Evolutionary conservation across 2,888 invertebrate genomes (phyloP).

Genomic region (Eucera pruinosa): DNA sequence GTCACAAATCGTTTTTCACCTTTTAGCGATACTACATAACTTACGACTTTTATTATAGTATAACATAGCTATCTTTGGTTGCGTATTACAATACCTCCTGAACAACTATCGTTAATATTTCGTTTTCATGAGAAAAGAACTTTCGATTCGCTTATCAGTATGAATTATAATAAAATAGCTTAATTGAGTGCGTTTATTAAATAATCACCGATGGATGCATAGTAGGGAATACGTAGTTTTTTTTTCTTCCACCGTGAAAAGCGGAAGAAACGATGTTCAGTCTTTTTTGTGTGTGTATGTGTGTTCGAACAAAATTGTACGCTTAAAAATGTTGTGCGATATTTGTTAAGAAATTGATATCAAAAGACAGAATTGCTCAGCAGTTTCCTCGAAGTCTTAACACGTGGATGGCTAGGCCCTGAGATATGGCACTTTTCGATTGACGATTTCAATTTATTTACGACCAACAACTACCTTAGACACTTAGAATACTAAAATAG

Average conservation of each 20-base stretch:
- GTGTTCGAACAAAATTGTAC: conserved; percentile 18
- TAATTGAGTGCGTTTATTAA: conserved; percentile 36
- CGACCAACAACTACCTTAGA: conserved; percentile 7
- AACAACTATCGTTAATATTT: conserved; percentile 20
- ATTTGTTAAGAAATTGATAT: too few relatives aligned
- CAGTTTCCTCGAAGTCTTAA: conserved; percentile 15
- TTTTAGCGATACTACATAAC: conserved; percentile 41
- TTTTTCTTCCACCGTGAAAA: conserved; percentile 6
- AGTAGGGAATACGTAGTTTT: conserved; percentile 14
- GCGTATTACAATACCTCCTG: conserved; percentile 38
- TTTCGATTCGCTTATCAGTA: conserved; percentile 27
- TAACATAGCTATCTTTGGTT: conserved; percentile 53
- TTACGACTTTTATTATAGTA: conserved; percentile 52
- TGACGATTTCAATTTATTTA: conserved; percentile 23
- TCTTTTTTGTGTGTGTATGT: conserved; percentile 43
- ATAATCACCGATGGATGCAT: conserved; percentile 25
- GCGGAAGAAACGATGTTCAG: conserved; percentile 38
- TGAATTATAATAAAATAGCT: conserved; percentile 31
- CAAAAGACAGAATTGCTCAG: conserved; percentile 8
- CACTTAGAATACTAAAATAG: conserved; percentile 35
- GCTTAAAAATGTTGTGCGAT: conserved; percentile 5
- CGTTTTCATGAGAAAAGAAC: conserved; percentile 1
- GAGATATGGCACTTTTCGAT: conserved; percentile 36
- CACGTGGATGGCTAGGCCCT: conserved; percentile 24
- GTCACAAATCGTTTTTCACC: conserved; percentile 9